A percentile compares a stretch with the other conserved stretches of the same genome.
Conservation (phyloP, 2,888 invertebrate genomes). For the Andricus quercusramuli region DNA sequence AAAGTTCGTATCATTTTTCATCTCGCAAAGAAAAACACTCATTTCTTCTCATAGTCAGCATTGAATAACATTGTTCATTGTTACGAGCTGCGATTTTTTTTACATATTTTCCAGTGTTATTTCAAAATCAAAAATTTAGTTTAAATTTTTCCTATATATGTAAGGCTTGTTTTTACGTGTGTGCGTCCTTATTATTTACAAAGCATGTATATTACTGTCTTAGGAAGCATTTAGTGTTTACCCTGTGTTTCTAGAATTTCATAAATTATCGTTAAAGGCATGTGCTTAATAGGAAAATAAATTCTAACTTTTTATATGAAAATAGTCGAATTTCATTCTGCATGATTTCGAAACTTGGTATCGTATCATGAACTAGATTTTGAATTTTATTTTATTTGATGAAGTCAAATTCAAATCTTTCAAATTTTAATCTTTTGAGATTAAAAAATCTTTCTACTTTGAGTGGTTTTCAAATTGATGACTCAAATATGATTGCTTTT, state of each 20-base stretch:
- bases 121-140: neutral
- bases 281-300: neutral
- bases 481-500: too few species aligned
- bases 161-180: slow-evolving; percentile 7
- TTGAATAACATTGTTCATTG: neutral
- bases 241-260: neutral
- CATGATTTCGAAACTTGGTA: neutral
- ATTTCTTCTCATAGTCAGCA: neutral
- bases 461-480: too few species aligned
- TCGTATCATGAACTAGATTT: neutral
- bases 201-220: slow-evolving; percentile 28
- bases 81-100: neutral
- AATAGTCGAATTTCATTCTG: neutral
- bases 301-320: neutral
- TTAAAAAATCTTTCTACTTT: too few species aligned
- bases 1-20: neutral
- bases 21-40: neutral
- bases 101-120: neutral
- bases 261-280: neutral
- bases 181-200: slow-evolving; percentile 16
- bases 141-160: neutral
- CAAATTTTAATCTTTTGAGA: too few species aligned
- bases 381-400: neutral
- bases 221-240: neutral
- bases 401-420: neutral